Conservation (phyloP, 2,797 vertebrate genomes). For the Aselliscus stoliczkanus region DNA sequence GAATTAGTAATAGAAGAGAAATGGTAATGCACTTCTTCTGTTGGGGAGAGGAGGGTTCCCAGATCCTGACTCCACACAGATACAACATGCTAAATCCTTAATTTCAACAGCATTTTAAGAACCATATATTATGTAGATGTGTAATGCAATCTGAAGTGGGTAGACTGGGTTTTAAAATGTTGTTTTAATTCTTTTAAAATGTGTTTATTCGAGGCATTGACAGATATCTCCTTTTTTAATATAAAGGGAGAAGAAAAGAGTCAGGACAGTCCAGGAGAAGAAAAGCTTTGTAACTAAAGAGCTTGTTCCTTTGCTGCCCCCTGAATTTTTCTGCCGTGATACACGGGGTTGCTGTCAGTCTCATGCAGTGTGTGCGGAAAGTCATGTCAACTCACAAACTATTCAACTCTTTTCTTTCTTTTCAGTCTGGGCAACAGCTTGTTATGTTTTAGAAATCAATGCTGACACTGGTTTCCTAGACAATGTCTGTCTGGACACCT, state of each 20-base stretch:
- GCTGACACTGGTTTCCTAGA: background rate
- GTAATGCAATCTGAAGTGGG: background rate
- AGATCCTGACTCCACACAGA: background rate
- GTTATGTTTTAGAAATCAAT: constrained; percentile 14
- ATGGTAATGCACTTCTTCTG: background rate
- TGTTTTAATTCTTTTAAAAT: background rate
- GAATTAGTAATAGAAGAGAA: background rate
- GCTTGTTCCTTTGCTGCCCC: background rate
- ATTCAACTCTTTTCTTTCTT: background rate
- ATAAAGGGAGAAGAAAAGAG: background rate
- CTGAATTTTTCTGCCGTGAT: constrained; percentile 28
- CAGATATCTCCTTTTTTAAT: background rate
- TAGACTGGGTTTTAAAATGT: background rate
- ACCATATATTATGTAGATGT: background rate
- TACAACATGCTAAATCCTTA: background rate
- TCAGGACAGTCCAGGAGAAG: background rate
- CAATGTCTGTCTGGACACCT: background rate
- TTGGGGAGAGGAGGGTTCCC: fast-evolving
- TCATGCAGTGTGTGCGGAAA: background rate
- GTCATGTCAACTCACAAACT: background rate
- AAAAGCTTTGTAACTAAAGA: background rate
- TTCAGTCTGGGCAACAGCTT: background rate
- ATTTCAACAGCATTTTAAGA: background rate
- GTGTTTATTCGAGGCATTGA: constrained; percentile 5
- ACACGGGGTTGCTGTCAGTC: background rate